Conservation (phyloP, 2,113 vertebrate species). For the Muntiacus muntjak region DNA sequence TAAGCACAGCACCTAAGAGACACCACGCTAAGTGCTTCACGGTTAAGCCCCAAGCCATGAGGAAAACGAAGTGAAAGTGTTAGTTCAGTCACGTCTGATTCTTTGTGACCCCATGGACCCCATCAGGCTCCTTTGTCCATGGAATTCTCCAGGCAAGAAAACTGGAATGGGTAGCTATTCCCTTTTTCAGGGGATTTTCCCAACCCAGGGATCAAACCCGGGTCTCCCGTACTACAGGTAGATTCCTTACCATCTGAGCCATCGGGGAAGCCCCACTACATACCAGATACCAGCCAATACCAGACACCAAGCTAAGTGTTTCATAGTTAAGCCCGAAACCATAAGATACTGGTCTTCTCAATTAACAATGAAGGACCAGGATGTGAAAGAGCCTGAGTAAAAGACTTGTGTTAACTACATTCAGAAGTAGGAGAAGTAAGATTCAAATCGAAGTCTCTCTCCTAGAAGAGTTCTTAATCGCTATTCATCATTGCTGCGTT, state of each 20-base stretch:
- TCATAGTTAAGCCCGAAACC: background rate
- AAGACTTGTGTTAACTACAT: fast-evolving
- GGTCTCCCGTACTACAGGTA: background rate
- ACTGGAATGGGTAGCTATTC: background rate
- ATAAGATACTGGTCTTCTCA: background rate
- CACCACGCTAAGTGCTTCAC: background rate
- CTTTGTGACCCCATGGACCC: background rate
- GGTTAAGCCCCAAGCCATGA: background rate
- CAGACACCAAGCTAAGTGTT: background rate
- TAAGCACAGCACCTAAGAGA: background rate
- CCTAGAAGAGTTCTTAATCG: background rate
- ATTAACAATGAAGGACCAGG: background rate
- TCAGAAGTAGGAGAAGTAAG: background rate
- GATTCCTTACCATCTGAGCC: background rate
- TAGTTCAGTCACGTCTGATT: background rate
- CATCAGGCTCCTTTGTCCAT: background rate
- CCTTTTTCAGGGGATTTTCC: background rate
- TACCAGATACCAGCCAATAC: background rate
- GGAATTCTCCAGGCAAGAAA: background rate
- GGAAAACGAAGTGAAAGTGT: background rate
- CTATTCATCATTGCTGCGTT: background rate
- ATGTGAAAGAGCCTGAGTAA: background rate
- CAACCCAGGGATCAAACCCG: background rate
- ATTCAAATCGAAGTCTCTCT: background rate
- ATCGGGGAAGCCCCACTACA: background rate